Evolutionary conservation across 1,140 invertebrate species (phyloP).

Genomic region (Apis mellifera): Amel_HAv3.1 CM009940.2:3651501-3652000

Average conservation of each 20-base stretch:
- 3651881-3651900: constrained; percentile 80
- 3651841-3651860: constrained; percentile 82
- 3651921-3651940: constrained; percentile 66
- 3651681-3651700: constrained; percentile 34
- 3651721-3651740: constrained; percentile 68
- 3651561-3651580: neutral
- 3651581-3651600: neutral
- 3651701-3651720: constrained; percentile 38
- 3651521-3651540: neutral
- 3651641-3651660: neutral
- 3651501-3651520: neutral
- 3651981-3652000: neutral
- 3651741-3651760: constrained; percentile 80
- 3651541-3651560: constrained; percentile 3
- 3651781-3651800: constrained; percentile 57
- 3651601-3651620: too few species aligned
- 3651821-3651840: constrained; percentile 77
- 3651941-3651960: neutral
- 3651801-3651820: constrained; percentile 57
- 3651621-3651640: constrained; percentile 6
- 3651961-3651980: too few species aligned
- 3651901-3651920: constrained; percentile 43
- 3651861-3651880: constrained; percentile 81
- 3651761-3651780: constrained; percentile 78
- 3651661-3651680: constrained; percentile 25